These are phyloP conservation scores for Dendrocincla fuliginosa DNA, from an alignment of 2,797 vertebrate species.

Conservation along the genomic window DNA sequence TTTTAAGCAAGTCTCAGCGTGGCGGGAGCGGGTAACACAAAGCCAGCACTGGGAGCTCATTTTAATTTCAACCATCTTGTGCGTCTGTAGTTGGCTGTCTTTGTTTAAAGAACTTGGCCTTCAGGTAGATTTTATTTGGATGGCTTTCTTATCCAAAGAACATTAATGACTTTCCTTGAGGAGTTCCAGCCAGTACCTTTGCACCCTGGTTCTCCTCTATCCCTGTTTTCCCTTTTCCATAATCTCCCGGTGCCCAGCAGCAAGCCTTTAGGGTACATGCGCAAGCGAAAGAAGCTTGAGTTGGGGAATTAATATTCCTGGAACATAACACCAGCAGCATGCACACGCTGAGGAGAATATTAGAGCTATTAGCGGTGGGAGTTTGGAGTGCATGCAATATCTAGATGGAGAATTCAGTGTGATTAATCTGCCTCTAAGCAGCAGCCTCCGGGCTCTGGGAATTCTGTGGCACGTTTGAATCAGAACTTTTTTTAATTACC, in stretches of 20 bases:
- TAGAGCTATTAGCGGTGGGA: conserved; percentile 84
- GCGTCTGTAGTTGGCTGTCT: conserved; percentile 15
- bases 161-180: conserved; percentile 58
- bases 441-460: conserved; percentile 80
- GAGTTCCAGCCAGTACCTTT: conserved; percentile 52
- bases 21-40: not conserved
- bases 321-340: conserved; percentile 81
- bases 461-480: conserved; percentile 80
- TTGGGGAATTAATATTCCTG: conserved; percentile 83
- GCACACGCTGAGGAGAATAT: conserved; percentile 84
- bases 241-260: conserved; percentile 59
- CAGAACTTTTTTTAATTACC: conserved; percentile 76
- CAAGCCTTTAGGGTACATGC: conserved; percentile 77
- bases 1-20: conserved; percentile 12
- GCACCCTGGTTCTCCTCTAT: conserved; percentile 20
- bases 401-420: conserved; percentile 83
- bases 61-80: conserved; percentile 60
- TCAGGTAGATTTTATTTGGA: conserved; percentile 52
- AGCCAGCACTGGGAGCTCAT: conserved; percentile 35
- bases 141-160: conserved; percentile 25
- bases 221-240: conserved; percentile 53
- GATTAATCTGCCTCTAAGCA: conserved; percentile 86
- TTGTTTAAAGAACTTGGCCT: conserved; percentile 44
- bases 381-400: conserved; percentile 81
- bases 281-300: conserved; percentile 68